Evolutionary conservation across 2,797 vertebrate species (phyloP), one percentile per base, ranked within the genome.

Genomic region (Microctenopoma stevenorrisi): DNA sequence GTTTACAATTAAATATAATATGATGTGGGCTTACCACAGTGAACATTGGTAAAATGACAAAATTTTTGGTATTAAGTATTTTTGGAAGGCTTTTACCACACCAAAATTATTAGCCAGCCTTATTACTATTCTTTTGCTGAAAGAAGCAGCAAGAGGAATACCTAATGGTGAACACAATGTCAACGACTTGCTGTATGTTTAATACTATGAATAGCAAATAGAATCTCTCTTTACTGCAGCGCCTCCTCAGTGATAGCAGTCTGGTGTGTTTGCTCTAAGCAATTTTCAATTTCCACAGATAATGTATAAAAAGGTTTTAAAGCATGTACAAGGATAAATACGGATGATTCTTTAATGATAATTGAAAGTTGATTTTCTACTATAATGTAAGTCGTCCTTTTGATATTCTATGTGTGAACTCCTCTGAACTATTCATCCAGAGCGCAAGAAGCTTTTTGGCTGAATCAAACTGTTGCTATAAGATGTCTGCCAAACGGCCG

Each of bases 371-470:
- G 71, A 79, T 82, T 5, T 35, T 72, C 56, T 30, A 0, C 48
- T 61, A 16, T 67, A 40, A 79, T 72, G 78, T 64, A 72, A 63
- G 47, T 46, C 77, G 74, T 57, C 53, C 50, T 63, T 58, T 57
- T 78, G 72, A 81, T 72, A 69, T 63, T 70, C 57, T 81, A 74
- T 82, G 79, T 88, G 89, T 86, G 76, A 80, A 77, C 76, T 48
- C 76, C 86, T 38, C 59, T 68, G 72, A 75, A 85, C 85, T 85
- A 88, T 91, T 91, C 88, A 92, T 82, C 76, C 70, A 65, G 72
- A 86, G 80, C 49, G 30, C 80, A 82, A 87, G 82, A 83, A 73
- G 68, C 79, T 82, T 81, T 80, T 82, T 86, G 81, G 82, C 84
- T 74, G 68, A 87, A 89, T 87, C 85, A 82, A 88, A 85, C 79